A percentile compares a stretch with the other conserved stretches of the same genome.
Evolutionary conservation across 2,888 invertebrate genomes (phyloP).

Genomic region (Sinopyrophorus schimmeli): DNA sequence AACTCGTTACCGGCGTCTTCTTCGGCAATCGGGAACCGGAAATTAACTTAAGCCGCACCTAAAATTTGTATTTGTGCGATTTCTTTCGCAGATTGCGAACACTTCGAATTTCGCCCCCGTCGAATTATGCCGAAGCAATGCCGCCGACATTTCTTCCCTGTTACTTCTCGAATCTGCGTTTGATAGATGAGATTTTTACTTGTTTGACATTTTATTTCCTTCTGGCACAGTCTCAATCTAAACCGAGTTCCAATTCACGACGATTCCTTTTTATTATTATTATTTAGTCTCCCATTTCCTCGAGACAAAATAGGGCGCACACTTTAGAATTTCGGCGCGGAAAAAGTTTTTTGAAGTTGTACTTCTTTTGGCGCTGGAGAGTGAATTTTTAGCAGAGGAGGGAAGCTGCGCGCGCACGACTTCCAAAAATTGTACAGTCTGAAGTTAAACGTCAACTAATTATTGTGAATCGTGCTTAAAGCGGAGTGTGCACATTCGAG

Average conservation of each 20-base stretch:
- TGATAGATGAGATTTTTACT: conserved; percentile 41
- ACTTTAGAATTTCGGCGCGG: too few relatives aligned
- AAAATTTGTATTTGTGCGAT: conserved; percentile 20
- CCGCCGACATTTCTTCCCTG: conserved; percentile 30
- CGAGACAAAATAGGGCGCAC: too few relatives aligned
- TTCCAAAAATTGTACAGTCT: too few relatives aligned
- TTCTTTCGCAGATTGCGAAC: conserved; percentile 22
- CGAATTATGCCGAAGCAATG: conserved; percentile 28
- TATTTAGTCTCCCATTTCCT: too few relatives aligned
- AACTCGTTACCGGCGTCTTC: conserved; percentile 34
- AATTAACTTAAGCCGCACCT: conserved; percentile 37
- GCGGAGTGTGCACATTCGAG: too few relatives aligned
- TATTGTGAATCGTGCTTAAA: too few relatives aligned
- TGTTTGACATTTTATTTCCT: conserved; percentile 41
- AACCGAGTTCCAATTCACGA: conserved; percentile 33
- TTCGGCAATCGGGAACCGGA: conserved; percentile 38
- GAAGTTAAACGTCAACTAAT: too few relatives aligned
- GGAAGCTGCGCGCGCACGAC: too few relatives aligned
- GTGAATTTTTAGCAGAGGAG: too few relatives aligned
- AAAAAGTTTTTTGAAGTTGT: too few relatives aligned
- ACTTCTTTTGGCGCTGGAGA: too few relatives aligned
- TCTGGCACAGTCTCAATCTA: conserved; percentile 37
- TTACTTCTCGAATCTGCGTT: conserved; percentile 35
- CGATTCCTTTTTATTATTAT: conserved; percentile 24
- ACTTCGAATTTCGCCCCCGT: conserved; percentile 16